phyloP scores from a whole-genome alignment of 2,113 vertebrate species.

The Regulus satrapa region DNA sequence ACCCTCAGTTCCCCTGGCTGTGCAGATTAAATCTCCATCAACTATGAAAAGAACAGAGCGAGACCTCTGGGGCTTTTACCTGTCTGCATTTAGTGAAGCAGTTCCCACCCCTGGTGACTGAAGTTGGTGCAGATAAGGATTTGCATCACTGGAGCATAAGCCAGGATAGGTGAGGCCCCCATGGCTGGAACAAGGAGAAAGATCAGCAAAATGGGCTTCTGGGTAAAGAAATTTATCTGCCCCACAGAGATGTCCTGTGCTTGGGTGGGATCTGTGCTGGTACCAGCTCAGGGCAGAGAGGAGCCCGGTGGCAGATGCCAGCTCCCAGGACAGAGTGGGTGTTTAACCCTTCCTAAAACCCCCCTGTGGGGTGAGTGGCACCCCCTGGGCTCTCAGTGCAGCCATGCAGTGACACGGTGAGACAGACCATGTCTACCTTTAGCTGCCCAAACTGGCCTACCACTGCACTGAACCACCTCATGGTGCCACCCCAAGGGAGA shows the following conservation, averaged over 20 bases:
- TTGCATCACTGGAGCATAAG: not conserved
- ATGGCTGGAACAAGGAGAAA: not conserved
- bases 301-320: not conserved
- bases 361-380: fast-evolving
- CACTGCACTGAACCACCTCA: not conserved
- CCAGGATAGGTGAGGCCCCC: not conserved
- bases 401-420: not conserved
- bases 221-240: not conserved
- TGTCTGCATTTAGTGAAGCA: not conserved
- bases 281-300: not conserved
- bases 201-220: not conserved
- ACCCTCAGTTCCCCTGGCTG: not conserved
- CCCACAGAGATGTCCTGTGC: not conserved
- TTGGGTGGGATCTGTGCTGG: not conserved
- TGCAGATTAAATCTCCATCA: not conserved
- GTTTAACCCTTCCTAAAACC: not conserved
- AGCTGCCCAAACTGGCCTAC: not conserved
- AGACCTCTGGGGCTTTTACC: not conserved
- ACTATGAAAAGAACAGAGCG: not conserved
- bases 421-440: not conserved
- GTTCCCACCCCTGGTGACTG: not conserved
- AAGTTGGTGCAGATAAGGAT: not conserved
- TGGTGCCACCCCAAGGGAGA: not conserved
- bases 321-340: not conserved
- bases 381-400: not conserved